These are phyloP conservation scores for Bradypodion ventrale DNA, from an alignment of 2,797 vertebrate species.

Conservation along the genomic window DNA sequence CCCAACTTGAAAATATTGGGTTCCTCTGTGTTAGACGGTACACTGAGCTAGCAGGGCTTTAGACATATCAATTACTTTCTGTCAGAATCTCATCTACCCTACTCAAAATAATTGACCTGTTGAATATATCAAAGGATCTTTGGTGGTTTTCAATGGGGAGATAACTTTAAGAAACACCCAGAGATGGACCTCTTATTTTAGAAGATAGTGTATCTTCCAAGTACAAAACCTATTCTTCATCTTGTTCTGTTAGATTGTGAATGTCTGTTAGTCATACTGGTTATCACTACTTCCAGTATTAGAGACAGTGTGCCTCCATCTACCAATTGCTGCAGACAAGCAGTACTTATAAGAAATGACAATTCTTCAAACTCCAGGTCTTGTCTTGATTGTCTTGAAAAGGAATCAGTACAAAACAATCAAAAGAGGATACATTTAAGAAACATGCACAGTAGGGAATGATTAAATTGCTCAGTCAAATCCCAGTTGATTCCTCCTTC, in stretches of 20 bases:
- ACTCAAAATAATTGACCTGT: background rate
- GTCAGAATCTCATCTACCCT: background rate
- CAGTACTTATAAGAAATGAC: background rate
- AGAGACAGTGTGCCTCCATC: background rate
- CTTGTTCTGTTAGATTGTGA: background rate
- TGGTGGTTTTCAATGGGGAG: no score
- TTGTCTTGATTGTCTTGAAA: background rate
- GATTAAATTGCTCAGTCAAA: background rate
- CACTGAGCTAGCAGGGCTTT: background rate
- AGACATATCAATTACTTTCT: background rate
- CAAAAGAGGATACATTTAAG: background rate
- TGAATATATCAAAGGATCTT: background rate
- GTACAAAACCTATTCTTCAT: background rate
- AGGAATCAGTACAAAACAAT: constrained; percentile 7
- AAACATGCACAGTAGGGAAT: background rate
- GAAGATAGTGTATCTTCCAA: background rate
- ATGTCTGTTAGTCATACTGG: background rate
- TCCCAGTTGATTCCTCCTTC: background rate
- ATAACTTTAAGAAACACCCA: background rate
- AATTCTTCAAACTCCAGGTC: background rate
- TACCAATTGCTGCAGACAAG: background rate
- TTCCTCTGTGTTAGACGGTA: no score
- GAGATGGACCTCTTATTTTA: background rate
- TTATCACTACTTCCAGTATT: background rate
- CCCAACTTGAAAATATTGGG: no score